These are phyloP conservation scores for Octopus bimaculoides DNA, from an alignment of 1,140 invertebrate species.

Conservation along the genomic window DNA sequence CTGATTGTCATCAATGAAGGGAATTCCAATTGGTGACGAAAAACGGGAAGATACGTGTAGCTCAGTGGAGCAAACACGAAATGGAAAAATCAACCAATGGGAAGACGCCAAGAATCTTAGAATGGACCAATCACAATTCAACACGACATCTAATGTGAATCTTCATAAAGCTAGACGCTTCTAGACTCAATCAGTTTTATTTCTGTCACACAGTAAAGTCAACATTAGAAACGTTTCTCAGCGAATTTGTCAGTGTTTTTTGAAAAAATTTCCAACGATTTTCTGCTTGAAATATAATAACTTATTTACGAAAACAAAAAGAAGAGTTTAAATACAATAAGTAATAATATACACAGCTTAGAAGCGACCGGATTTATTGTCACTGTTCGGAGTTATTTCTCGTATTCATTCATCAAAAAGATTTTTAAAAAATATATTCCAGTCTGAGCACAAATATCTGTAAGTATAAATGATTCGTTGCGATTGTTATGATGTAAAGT, in stretches of 20 bases:
- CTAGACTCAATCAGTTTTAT: background rate
- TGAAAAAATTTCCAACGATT: background rate
- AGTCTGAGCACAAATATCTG: no score
- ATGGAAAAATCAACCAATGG: background rate
- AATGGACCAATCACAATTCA: conserved; percentile 1
- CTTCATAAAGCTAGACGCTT: background rate
- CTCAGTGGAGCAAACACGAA: background rate
- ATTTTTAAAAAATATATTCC: no score
- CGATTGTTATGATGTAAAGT: no score
- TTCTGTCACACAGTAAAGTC: background rate
- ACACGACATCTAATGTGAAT: background rate
- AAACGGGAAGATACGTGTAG: conserved; percentile 7
- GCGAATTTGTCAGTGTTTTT: background rate
- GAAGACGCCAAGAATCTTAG: background rate
- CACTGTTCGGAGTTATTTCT: no score
- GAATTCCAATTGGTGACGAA: background rate
- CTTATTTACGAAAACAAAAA: background rate
- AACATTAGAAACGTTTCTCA: background rate
- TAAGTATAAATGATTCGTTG: no score
- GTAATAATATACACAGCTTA: no score
- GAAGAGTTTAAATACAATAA: no score
- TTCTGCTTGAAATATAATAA: background rate
- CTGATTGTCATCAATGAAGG: background rate
- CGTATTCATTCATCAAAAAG: no score
- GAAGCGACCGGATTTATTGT: no score